Percentiles rank a stretch among this genome's conserved stretches.
Conservation (phyloP, 1,140 invertebrate species). For the Trachymyrmex septentrionalis region DNA sequence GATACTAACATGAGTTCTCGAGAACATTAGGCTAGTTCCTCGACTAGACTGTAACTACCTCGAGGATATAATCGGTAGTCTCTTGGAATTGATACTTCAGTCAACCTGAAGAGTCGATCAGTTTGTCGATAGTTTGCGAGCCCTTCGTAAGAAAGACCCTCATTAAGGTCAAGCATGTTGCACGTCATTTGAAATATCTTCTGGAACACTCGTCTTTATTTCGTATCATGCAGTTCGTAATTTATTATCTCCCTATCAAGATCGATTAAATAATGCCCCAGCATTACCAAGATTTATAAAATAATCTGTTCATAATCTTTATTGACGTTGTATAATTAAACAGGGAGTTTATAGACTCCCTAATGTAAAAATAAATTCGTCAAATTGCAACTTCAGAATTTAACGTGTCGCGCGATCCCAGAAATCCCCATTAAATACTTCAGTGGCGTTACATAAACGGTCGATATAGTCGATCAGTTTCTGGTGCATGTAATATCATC, state of each 20-base stretch:
- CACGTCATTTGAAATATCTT: slow-evolving; percentile 44
- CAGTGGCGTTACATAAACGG: slow-evolving; percentile 11
- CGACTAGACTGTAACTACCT: slow-evolving; percentile 58
- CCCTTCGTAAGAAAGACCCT: slow-evolving; percentile 48
- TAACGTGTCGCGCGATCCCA: background rate
- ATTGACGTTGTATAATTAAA: slow-evolving; percentile 18
- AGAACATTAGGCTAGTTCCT: slow-evolving; percentile 48
- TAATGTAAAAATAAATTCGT: slow-evolving; percentile 16
- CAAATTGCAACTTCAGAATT: background rate
- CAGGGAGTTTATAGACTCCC: background rate
- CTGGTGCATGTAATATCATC: slow-evolving; percentile 16
- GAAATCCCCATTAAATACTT: slow-evolving; percentile 23
- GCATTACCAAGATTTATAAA: background rate
- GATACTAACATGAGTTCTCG: slow-evolving; percentile 42
- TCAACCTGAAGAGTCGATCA: slow-evolving; percentile 61
- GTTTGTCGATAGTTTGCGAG: slow-evolving; percentile 62
- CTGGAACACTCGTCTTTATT: slow-evolving; percentile 35
- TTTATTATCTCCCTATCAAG: slow-evolving; percentile 12
- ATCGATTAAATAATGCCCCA: background rate
- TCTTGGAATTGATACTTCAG: slow-evolving; percentile 58
- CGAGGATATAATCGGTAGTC: slow-evolving; percentile 59
- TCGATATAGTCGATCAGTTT: background rate
- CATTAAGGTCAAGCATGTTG: slow-evolving; percentile 54
- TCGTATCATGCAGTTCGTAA: slow-evolving; percentile 21
- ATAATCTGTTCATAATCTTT: slow-evolving; percentile 31